These are phyloP conservation scores for Apocheima hispidaria DNA, from an alignment of 2,888 invertebrate genomes.

Conservation along the genomic window DNA sequence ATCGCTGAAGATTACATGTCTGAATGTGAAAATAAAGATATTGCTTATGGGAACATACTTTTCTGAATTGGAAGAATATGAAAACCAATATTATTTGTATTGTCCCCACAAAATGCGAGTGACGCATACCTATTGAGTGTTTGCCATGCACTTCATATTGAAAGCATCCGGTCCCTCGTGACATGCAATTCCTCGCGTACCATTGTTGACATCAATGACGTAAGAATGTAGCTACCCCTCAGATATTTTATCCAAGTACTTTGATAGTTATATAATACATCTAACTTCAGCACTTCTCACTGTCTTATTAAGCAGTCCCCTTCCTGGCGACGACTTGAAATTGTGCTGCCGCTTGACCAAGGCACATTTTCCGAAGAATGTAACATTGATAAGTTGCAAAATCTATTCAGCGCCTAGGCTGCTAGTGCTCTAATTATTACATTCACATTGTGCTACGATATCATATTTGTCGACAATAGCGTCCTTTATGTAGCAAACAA, in stretches of 20 bases:
- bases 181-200: constrained; percentile 46
- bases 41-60: too few species aligned
- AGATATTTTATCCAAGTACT: constrained; percentile 1
- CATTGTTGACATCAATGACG: constrained; percentile 33
- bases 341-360: not conserved
- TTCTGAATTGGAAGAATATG: constrained; percentile 33
- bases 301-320: not conserved
- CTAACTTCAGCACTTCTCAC: not conserved
- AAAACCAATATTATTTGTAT: constrained; percentile 41
- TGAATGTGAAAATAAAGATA: too few species aligned
- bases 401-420: constrained; percentile 49
- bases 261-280: not conserved
- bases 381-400: constrained; percentile 25
- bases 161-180: constrained; percentile 65
- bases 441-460: constrained; percentile 82
- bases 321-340: not conserved
- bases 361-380: too few species aligned
- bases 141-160: constrained; percentile 77
- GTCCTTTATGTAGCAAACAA: constrained; percentile 86
- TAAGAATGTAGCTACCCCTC: constrained; percentile 32
- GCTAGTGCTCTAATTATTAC: constrained; percentile 77
- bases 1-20: too few species aligned
- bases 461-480: constrained; percentile 85
- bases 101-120: constrained; percentile 56
- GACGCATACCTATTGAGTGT: constrained; percentile 74